Base-by-base conservation (phyloP, 2,888 invertebrate genomes). In the Aquatica leii region DNA sequence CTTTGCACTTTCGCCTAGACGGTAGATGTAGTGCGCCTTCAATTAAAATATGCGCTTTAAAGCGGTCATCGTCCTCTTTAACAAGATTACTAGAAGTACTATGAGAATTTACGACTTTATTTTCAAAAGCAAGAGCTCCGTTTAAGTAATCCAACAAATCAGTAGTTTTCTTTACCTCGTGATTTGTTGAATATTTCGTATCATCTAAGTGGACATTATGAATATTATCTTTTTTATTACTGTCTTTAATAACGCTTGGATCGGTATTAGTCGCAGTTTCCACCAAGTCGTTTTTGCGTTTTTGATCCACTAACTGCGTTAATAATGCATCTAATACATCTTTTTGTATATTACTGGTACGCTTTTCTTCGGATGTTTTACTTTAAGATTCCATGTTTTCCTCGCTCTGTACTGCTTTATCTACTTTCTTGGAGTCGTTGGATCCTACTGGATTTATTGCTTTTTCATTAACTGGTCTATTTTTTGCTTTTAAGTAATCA, bases 21-120 rank as follows among this genome's bases (percentile, higher is more conserved):
- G 86, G 86, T 65, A 88, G 78, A 75, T 87, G 85, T 46, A 85
- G 78, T 1, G 88, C 88, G 66, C 83, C 82, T 56, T 86, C 85
- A 52, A 88, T 84, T 57, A 84, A 82, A 35, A 89, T 75, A 2
- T 81, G 78, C 31, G 85, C 85, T 73, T 82, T 83, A 67, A 86
- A 85, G 37, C 63, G 69, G 35, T 67, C 48, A 6, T 40, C 41
- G 31, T 64, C 20, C 15, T 54, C 50, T 40, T 12, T 12, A 37
- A 49, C 11, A n/a, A n/a, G n/a, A n/a, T n/a, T n/a, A n/a, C n/a
- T n/a, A n/a, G n/a, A n/a, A 12, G 11, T 17, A 6, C 14, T 15
- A 15, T 12, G 11, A 5, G 40, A 11, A 4, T 37, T 20, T 50
- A 8, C 11, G 14, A 40, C 46, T 34, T 54, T 53, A 50, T 53